Conservation (phyloP, 2,797 vertebrate species). For the Rhyacichthys aspro region DNA sequence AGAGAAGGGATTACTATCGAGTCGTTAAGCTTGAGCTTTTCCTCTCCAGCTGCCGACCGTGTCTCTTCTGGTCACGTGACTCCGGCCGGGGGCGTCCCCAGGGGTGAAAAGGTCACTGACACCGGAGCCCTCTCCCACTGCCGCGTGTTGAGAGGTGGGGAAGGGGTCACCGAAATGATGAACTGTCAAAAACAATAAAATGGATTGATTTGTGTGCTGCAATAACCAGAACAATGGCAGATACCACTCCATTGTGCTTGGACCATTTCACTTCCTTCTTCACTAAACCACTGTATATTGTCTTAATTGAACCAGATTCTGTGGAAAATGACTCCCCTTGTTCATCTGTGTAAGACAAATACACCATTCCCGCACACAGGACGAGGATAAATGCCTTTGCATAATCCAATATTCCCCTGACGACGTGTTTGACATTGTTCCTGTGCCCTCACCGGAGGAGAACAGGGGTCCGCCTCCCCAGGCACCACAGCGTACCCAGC, state of each 20-base stretch:
- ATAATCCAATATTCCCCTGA: slow-evolving; percentile 59
- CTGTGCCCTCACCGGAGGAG: slow-evolving; percentile 58
- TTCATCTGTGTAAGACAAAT: slow-evolving; percentile 20
- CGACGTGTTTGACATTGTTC: slow-evolving; percentile 71
- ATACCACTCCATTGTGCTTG: slow-evolving; percentile 40
- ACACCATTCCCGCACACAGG: slow-evolving; percentile 22
- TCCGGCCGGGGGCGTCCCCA: slow-evolving; percentile 20
- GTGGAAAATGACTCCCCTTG: slow-evolving; percentile 45
- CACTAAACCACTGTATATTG: slow-evolving; percentile 32
- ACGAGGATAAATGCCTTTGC: slow-evolving; percentile 58
- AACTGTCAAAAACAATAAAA: slow-evolving; percentile 67
- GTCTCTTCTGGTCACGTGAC: slow-evolving; percentile 49
- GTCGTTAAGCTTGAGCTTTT: slow-evolving; percentile 51
- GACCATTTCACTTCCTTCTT: slow-evolving; percentile 34
- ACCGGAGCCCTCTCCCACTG: slow-evolving; percentile 30
- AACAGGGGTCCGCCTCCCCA: slow-evolving; percentile 45
- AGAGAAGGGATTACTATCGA: slow-evolving; percentile 31
- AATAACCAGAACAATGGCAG: slow-evolving; percentile 45
- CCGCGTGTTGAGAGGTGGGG: slow-evolving; percentile 32
- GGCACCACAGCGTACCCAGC: slow-evolving; percentile 31
- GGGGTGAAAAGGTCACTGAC: slow-evolving; percentile 65
- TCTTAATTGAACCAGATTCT: slow-evolving; percentile 41
- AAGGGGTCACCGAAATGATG: slow-evolving; percentile 51
- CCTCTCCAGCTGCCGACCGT: slow-evolving; percentile 26
- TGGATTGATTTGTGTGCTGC: slow-evolving; percentile 60